Percentiles rank a stretch among this genome's conserved stretches.
Evolutionary conservation across 2,888 invertebrate genomes (phyloP).

Genomic region (Petrophora chlorosata): DNA sequence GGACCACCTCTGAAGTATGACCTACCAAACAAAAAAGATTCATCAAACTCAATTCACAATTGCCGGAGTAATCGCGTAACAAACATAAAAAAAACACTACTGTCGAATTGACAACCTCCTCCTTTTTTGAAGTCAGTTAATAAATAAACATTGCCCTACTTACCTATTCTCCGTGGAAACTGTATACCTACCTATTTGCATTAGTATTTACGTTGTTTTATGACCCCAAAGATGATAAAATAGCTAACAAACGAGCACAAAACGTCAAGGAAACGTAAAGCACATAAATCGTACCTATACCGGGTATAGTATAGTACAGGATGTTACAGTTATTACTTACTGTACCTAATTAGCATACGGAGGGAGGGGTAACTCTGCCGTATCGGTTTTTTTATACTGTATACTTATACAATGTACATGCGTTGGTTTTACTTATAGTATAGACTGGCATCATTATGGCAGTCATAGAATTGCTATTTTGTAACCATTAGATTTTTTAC

Average conservation of each 20-base stretch:
- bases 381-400: conserved; percentile 22
- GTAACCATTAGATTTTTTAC: too few relatives aligned
- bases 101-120: too few relatives aligned
- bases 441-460: too few relatives aligned
- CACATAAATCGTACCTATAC: conserved; percentile 25
- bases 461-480: too few relatives aligned
- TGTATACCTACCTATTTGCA: too few relatives aligned
- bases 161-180: background rate
- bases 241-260: conserved; percentile 8
- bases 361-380: conserved; percentile 16
- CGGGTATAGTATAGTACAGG: conserved; percentile 27
- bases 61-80: too few relatives aligned
- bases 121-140: too few relatives aligned
- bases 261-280: conserved; percentile 21
- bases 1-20: too few relatives aligned
- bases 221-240: conserved; percentile 2
- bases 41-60: too few relatives aligned
- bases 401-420: conserved; percentile 1
- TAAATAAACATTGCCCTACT: too few relatives aligned
- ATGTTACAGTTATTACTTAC: conserved; percentile 34
- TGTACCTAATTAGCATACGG: conserved; percentile 31
- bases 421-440: background rate
- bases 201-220: background rate
- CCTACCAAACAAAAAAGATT: too few relatives aligned
- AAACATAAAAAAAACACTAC: too few relatives aligned